Evolutionary conservation across 2,888 invertebrate species (phyloP).

Genomic region (Xylota sylvarum): DNA sequence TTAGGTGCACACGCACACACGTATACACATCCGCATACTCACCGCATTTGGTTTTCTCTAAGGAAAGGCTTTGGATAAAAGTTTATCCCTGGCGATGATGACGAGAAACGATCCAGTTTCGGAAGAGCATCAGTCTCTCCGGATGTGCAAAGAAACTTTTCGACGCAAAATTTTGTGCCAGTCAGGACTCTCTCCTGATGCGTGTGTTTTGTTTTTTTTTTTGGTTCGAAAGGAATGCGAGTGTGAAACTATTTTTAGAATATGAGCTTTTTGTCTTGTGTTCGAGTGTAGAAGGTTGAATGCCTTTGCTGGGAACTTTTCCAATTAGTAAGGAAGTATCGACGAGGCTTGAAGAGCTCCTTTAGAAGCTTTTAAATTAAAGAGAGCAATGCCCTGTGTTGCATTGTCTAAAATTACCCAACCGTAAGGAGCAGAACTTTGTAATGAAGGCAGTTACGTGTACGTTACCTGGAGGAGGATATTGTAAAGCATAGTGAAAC

Average conservation of each 20-base stretch:
- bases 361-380: neutral
- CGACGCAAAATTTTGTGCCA: conserved; percentile 40
- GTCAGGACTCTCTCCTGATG: conserved; percentile 33
- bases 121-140: neutral
- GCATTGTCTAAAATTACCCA: too few species aligned
- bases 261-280: neutral
- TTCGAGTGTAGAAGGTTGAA: neutral
- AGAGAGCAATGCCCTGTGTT: neutral
- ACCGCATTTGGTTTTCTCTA: conserved; percentile 28
- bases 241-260: conserved; percentile 33
- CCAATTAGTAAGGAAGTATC: conserved; percentile 43
- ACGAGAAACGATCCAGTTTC: neutral
- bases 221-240: conserved; percentile 12
- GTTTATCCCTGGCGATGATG: conserved; percentile 8
- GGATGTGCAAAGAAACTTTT: conserved; percentile 53
- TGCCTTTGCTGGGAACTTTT: conserved; percentile 33
- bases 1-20: conserved; percentile 10
- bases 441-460: too few species aligned
- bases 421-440: too few species aligned
- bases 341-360: neutral
- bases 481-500: too few species aligned
- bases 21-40: conserved; percentile 20
- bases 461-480: too few species aligned
- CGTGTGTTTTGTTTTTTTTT: conserved; percentile 31
- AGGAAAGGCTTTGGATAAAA: conserved; percentile 16